phyloP scores from a whole-genome alignment of 1,140 invertebrate species.

The Augochlora pura region DNA sequence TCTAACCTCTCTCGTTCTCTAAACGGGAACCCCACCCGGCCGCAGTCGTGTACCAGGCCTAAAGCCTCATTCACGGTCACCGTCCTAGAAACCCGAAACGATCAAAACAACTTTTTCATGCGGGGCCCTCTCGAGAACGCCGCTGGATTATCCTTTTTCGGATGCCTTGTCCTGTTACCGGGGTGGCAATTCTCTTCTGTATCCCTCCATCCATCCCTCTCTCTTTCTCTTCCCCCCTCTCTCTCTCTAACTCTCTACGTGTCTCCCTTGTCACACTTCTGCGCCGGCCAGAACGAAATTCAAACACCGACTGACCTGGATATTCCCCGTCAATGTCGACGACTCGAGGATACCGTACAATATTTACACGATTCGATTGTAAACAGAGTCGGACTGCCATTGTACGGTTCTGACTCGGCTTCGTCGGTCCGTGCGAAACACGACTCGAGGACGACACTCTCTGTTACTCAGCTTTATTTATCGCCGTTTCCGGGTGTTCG shows the following conservation, averaged over 20 bases:
- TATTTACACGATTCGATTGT: slow-evolving; percentile 63
- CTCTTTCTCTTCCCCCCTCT: too few relatives aligned
- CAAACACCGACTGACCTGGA: slow-evolving; percentile 69
- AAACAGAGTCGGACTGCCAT: slow-evolving; percentile 54
- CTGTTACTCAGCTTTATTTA: slow-evolving; percentile 42
- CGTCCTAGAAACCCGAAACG: slow-evolving; percentile 77
- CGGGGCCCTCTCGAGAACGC: slow-evolving; percentile 68
- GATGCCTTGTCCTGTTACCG: slow-evolving; percentile 36
- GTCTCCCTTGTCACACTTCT: slow-evolving; percentile 27
- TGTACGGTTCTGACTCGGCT: slow-evolving; percentile 53
- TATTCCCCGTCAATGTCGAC: slow-evolving; percentile 43
- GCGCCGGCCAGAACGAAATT: slow-evolving; percentile 61
- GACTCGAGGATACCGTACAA: slow-evolving; percentile 16
- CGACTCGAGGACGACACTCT: slow-evolving; percentile 14
- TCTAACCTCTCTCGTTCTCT: slow-evolving; percentile 32
- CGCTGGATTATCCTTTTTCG: slow-evolving; percentile 72
- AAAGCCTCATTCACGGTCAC: slow-evolving; percentile 72
- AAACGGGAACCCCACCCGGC: slow-evolving; percentile 5
- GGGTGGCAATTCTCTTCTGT: slow-evolving; percentile 12
- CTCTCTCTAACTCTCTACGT: too few relatives aligned
- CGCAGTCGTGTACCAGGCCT: slow-evolving; percentile 44
- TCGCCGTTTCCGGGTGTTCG: slow-evolving; percentile 29
- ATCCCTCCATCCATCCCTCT: too few relatives aligned
- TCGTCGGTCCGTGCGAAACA: slow-evolving; percentile 16
- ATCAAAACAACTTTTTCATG: slow-evolving; percentile 78